A percentile compares a stretch with the other conserved stretches of the same genome.
These are phyloP conservation scores for Athene noctua DNA, from an alignment of 2,113 vertebrate species.

Conservation along the genomic window DNA sequence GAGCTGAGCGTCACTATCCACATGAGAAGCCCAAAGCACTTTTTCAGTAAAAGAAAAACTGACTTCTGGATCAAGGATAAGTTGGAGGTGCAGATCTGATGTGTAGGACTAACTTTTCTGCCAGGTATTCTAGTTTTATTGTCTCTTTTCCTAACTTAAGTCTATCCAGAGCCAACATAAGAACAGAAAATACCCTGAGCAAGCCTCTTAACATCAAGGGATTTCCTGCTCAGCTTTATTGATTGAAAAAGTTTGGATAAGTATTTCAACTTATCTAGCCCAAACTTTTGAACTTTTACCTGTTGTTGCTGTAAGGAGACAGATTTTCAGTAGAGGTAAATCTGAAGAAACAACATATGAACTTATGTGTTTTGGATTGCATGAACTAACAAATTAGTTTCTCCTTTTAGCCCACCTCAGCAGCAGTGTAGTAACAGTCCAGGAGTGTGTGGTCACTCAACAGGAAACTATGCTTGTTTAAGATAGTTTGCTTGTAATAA, in stretches of 20 bases:
- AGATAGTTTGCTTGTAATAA: not conserved
- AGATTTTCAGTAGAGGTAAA: not conserved
- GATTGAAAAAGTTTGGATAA: not conserved
- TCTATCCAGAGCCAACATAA: not conserved
- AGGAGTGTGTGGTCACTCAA: not conserved
- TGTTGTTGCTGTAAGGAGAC: not conserved
- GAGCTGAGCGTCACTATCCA: not conserved
- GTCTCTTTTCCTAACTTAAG: not conserved
- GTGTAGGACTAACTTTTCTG: not conserved
- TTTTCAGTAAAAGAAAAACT: not conserved
- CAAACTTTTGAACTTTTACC: not conserved
- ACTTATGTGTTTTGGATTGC: not conserved
- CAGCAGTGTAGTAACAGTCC: not conserved
- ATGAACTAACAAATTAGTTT: not conserved
- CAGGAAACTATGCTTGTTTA: not conserved
- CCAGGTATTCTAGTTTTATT: not conserved
- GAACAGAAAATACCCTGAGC: not conserved
- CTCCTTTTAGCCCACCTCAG: not conserved
- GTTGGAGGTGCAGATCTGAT: not conserved
- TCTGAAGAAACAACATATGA: not conserved
- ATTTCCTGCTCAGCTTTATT: constrained; percentile 4
- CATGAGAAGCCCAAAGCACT: not conserved
- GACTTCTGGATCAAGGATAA: not conserved
- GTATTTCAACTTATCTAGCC: not conserved
- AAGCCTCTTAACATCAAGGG: not conserved